A percentile compares a stretch with the other conserved stretches of the same genome.
Evolutionary conservation across 2,888 invertebrate genomes (phyloP).

Genomic region (Pedicia rivosa): DNA sequence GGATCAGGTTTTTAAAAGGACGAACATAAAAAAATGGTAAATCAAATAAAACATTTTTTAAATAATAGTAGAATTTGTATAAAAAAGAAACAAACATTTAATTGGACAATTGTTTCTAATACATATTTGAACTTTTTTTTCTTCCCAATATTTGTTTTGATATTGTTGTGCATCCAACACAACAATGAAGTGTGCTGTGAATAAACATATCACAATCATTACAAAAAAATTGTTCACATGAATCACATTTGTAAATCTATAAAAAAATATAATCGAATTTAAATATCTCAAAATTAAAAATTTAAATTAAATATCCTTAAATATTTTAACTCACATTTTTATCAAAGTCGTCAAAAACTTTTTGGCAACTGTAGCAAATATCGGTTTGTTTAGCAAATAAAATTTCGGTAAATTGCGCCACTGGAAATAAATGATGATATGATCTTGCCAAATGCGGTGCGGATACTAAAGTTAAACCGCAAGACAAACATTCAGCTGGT

Average conservation of each 20-base stretch:
- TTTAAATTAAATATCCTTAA: constrained; percentile 10
- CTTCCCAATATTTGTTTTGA: constrained; percentile 5
- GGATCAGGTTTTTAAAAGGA: no score
- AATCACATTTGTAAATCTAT: constrained; percentile 65
- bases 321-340: constrained; percentile 41
- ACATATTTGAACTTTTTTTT: no score
- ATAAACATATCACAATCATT: constrained; percentile 92
- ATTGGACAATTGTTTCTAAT: no score
- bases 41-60: no score
- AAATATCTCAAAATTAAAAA: constrained; percentile 11
- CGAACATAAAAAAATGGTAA: no score
- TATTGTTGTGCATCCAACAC: constrained; percentile 85
- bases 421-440: constrained; percentile 93
- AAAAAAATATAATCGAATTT: constrained; percentile 16
- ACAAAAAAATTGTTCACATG: constrained; percentile 71
- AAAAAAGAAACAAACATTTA: no score
- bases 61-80: no score
- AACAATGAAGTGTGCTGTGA: constrained; percentile 85
- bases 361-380: constrained; percentile 61
- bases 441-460: constrained; percentile 96
- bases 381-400: constrained; percentile 39
- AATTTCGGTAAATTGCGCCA: constrained; percentile 67
- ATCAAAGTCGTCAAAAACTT: constrained; percentile 45
- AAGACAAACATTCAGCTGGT: constrained; percentile 91
- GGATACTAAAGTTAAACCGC: constrained; percentile 89